phyloP scores from a whole-genome alignment of 2,113 vertebrate genomes.

The Chascanopsetta lugubris region DNA sequence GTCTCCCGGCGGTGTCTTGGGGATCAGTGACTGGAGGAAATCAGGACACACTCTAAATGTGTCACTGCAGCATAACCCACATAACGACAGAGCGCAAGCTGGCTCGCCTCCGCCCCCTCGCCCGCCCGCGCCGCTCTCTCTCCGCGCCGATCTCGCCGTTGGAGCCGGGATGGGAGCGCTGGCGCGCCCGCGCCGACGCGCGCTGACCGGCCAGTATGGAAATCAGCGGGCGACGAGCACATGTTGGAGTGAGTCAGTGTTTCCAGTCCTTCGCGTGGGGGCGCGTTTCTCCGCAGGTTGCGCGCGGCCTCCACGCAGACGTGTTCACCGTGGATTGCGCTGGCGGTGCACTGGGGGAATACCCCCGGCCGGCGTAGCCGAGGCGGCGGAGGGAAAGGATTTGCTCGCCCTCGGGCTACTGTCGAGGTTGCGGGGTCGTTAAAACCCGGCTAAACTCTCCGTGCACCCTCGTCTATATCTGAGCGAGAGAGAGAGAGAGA shows the following conservation, averaged over 20 bases:
- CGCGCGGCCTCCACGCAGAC: constrained; percentile 50
- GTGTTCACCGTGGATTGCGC: constrained; percentile 64
- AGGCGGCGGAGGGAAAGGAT: constrained; percentile 63
- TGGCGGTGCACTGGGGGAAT: constrained; percentile 71
- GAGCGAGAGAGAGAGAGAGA: no score
- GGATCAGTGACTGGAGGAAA: constrained; percentile 81
- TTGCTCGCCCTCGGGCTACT: constrained; percentile 65
- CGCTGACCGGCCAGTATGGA: constrained; percentile 70
- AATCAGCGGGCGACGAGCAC: constrained; percentile 70
- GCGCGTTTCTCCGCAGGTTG: constrained; percentile 66
- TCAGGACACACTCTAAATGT: constrained; percentile 86
- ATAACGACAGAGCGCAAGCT: constrained; percentile 78
- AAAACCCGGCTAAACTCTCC: constrained; percentile 56
- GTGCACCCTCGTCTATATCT: constrained; percentile 39
- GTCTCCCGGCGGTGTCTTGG: constrained; percentile 76
- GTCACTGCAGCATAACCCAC: constrained; percentile 86
- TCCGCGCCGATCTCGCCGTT: constrained; percentile 26
- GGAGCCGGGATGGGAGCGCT: constrained; percentile 9
- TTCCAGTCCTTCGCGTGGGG: constrained; percentile 62
- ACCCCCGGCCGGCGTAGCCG: constrained; percentile 61
- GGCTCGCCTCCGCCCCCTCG: constrained; percentile 35
- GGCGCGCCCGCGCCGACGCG: constrained; percentile 63
- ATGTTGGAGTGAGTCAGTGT: constrained; percentile 76
- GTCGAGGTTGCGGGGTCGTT: constrained; percentile 52
- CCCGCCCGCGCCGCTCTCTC: constrained; percentile 33